These are phyloP conservation scores for Ophthalmolycus amberensis DNA, from an alignment of 2,113 vertebrate genomes.

Conservation along the genomic window DNA sequence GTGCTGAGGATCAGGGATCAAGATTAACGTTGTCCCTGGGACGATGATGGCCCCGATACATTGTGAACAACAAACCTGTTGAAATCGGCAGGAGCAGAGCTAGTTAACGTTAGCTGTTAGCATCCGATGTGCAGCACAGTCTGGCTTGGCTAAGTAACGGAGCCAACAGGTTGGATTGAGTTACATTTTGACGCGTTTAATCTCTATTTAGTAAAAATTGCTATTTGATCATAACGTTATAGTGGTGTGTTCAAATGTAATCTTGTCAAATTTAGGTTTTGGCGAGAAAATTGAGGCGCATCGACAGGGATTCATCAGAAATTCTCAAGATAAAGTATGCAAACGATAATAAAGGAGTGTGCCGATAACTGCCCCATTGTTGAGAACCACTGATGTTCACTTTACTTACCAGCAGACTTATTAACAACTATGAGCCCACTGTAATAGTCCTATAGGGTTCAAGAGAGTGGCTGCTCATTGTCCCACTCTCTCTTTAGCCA, in stretches of 20 bases:
- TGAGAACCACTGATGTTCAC: neutral
- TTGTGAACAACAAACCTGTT: neutral
- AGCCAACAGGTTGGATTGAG: neutral
- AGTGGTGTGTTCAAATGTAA: too few relatives aligned
- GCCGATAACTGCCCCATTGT: neutral
- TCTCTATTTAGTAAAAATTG: too few relatives aligned
- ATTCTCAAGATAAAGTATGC: too few relatives aligned
- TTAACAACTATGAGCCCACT: neutral
- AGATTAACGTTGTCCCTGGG: too few relatives aligned
- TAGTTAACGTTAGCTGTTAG: neutral
- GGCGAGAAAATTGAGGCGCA: too few relatives aligned
- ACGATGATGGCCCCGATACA: neutral
- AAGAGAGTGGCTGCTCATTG: neutral
- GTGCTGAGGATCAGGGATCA: too few relatives aligned
- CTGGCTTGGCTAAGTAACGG: neutral
- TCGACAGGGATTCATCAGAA: too few relatives aligned
- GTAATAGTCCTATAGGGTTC: neutral
- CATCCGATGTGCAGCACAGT: neutral
- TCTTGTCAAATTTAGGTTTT: too few relatives aligned
- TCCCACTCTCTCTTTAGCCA: neutral
- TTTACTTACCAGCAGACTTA: neutral
- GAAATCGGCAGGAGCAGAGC: neutral
- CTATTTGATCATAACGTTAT: too few relatives aligned
- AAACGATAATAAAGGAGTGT: too few relatives aligned
- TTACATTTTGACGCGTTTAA: neutral